These are phyloP conservation scores for Sebastes cheni DNA, from an alignment of 2,797 vertebrate species.

Conservation along the genomic window DNA sequence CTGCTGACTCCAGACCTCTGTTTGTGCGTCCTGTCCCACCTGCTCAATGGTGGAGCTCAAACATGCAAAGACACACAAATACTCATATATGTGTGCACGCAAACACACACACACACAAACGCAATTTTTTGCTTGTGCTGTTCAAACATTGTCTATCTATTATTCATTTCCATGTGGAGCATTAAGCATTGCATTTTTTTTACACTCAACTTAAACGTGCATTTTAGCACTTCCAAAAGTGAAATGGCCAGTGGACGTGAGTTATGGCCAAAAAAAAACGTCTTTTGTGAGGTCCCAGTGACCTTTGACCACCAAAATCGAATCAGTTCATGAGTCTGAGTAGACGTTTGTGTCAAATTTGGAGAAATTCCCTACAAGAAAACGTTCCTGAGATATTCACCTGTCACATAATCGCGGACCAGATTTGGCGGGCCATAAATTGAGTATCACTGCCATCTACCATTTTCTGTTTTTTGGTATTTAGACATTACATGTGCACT, in stretches of 20 bases:
- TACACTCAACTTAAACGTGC: too few relatives aligned
- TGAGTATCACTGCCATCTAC: not conserved
- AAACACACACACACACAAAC: too few relatives aligned
- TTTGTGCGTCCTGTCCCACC: slow-evolving; percentile 49
- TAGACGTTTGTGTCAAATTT: too few relatives aligned
- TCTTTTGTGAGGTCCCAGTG: too few relatives aligned
- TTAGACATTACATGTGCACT: not conserved
- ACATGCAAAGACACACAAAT: slow-evolving; percentile 26
- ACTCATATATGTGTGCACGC: not conserved
- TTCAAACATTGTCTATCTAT: not conserved
- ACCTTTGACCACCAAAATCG: too few relatives aligned
- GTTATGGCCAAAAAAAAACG: too few relatives aligned
- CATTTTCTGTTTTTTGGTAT: not conserved
- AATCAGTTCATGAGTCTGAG: too few relatives aligned
- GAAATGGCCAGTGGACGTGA: too few relatives aligned
- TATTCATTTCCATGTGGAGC: not conserved
- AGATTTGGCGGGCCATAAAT: not conserved
- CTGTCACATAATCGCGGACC: not conserved
- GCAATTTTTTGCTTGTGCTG: not conserved
- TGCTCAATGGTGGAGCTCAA: slow-evolving; percentile 40
- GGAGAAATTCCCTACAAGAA: too few relatives aligned
- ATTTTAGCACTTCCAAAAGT: too few relatives aligned
- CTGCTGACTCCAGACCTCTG: slow-evolving; percentile 66
- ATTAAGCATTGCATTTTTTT: too few relatives aligned
- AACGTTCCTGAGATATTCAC: not conserved